Evolutionary conservation across 2,888 invertebrate genomes (phyloP).

Genomic region (Phlogophora meticulosa): DNA sequence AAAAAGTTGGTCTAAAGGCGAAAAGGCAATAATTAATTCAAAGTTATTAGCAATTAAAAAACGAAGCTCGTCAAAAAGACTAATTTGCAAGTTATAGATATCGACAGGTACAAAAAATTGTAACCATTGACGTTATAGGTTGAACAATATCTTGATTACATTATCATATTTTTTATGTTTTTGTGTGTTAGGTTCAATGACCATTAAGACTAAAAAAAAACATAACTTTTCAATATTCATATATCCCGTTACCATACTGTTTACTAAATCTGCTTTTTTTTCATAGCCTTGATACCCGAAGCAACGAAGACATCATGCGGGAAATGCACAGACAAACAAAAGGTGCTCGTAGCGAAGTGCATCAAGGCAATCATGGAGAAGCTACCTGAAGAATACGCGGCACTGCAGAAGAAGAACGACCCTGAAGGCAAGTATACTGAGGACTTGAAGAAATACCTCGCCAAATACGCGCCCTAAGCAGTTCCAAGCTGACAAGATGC

Average conservation of each 20-base stretch:
- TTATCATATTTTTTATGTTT: not conserved
- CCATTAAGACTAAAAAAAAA: too few relatives aligned
- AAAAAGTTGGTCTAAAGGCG: slow-evolving; percentile 44
- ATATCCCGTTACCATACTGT: too few relatives aligned
- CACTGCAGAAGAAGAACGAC: slow-evolving; percentile 92
- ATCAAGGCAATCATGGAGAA: slow-evolving; percentile 91
- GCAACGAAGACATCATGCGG: slow-evolving; percentile 83
- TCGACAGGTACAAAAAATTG: not conserved
- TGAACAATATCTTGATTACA: not conserved
- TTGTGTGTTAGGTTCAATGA: too few relatives aligned
- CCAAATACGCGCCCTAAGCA: slow-evolving; percentile 51
- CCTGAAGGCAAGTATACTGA: slow-evolving; percentile 90
- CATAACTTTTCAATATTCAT: too few relatives aligned
- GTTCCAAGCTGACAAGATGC: not conserved
- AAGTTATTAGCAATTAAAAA: slow-evolving; percentile 14
- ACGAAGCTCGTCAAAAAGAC: not conserved
- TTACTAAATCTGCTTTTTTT: not conserved
- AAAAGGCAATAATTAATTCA: not conserved
- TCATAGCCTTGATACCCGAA: slow-evolving; percentile 74
- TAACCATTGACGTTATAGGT: not conserved
- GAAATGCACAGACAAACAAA: slow-evolving; percentile 92
- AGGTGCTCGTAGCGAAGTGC: slow-evolving; percentile 88
- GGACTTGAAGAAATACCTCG: slow-evolving; percentile 86
- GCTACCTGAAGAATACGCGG: slow-evolving; percentile 91
- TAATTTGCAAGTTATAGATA: not conserved